Evolutionary conservation across 2,888 invertebrate species (phyloP).

Genomic region (Theristus sp.): DNA sequence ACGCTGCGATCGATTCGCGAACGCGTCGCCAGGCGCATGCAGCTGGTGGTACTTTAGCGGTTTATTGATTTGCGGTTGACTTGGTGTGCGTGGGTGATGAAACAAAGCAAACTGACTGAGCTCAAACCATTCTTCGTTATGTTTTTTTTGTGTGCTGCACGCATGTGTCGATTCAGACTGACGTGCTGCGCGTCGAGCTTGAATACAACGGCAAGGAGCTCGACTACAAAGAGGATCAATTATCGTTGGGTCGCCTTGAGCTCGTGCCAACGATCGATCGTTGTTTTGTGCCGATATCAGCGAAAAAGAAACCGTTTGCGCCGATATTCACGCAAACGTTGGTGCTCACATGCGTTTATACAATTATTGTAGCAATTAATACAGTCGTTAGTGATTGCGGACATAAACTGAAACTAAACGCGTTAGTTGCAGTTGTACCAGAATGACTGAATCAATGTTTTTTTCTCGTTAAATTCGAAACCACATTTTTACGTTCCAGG

Average conservation of each 20-base stretch:
- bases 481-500: too few species aligned
- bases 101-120: not conserved
- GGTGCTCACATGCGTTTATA: too few species aligned
- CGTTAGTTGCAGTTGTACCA: too few species aligned
- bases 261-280: conserved; percentile 14
- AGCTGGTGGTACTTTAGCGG: not conserved
- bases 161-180: not conserved
- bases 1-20: conserved; percentile 7
- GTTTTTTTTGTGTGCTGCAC: not conserved
- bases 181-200: not conserved
- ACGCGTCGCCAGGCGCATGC: not conserved
- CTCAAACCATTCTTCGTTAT: not conserved
- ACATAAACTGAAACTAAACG: too few species aligned
- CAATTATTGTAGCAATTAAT: too few species aligned
- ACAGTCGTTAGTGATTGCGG: too few species aligned
- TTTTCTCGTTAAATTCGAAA: too few species aligned
- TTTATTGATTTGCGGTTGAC: too few species aligned
- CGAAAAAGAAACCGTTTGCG: not conserved
- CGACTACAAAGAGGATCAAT: conserved; percentile 29
- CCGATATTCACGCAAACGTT: too few species aligned
- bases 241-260: conserved; percentile 31
- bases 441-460: too few species aligned
- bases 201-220: conserved; percentile 16
- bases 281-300: not conserved
- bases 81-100: not conserved